phyloP scores from a whole-genome alignment of 2,113 vertebrate genomes.

The Rousettus leschenaultii region DNA sequence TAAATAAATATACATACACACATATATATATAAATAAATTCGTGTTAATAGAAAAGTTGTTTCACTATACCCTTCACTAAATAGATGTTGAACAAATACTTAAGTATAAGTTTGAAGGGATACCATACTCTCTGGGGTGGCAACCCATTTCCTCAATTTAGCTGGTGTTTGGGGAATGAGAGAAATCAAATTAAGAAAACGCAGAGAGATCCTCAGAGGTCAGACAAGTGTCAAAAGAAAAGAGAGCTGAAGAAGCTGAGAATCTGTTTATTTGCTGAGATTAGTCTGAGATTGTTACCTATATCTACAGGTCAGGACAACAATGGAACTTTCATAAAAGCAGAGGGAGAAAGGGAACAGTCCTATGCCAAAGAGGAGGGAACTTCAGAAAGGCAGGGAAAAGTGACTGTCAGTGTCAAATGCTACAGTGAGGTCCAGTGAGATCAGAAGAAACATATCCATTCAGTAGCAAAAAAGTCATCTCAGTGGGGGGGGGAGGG shows the following conservation, averaged over 20 bases:
- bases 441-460: background rate
- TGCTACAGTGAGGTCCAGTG: background rate
- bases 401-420: background rate
- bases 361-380: background rate
- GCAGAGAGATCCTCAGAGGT: background rate
- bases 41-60: background rate
- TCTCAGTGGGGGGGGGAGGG: background rate
- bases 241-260: background rate
- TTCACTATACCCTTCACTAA: background rate
- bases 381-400: background rate
- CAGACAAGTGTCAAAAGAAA: background rate
- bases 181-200: background rate
- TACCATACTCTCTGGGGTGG: background rate
- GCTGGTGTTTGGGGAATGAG: background rate
- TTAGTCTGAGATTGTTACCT: background rate
- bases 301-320: background rate
- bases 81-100: background rate
- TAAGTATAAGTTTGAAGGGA: background rate
- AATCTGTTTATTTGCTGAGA: accelerated
- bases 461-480: background rate
- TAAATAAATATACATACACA: background rate
- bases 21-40: background rate
- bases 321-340: background rate
- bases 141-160: background rate
- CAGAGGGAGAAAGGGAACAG: background rate